Evolutionary conservation across 2,888 invertebrate genomes (phyloP).

Genomic region (Nowickia ferox): DNA sequence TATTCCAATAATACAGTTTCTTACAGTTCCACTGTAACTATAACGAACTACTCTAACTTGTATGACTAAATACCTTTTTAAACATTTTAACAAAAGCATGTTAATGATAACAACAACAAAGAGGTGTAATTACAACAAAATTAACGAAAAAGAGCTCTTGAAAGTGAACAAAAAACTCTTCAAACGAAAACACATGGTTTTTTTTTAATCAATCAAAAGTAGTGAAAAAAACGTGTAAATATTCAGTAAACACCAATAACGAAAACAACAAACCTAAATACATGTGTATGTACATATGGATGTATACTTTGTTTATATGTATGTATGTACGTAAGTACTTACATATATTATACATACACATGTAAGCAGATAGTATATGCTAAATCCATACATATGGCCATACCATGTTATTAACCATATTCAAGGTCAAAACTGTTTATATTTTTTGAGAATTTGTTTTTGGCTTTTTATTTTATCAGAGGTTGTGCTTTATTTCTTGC

Average conservation of each 20-base stretch:
- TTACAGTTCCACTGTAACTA: not conserved
- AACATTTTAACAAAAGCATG: not conserved
- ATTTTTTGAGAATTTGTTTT: conserved; percentile 82
- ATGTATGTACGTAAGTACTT: not conserved
- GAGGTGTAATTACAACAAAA: not conserved
- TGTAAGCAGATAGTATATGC: not conserved
- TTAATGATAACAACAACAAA: conserved; percentile 18
- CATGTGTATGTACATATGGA: conserved; percentile 42
- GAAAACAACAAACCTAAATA: not conserved
- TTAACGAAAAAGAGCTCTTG: conserved; percentile 1
- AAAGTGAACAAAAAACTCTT: conserved; percentile 3
- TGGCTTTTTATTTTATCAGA: conserved; percentile 79
- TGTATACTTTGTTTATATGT: conserved; percentile 24
- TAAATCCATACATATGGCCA: conserved; percentile 31
- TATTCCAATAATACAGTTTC: not conserved
- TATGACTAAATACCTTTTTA: not conserved
- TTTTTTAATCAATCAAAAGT: conserved; percentile 5
- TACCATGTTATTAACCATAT: conserved; percentile 77
- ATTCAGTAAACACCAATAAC: not conserved
- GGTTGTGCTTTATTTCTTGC: conserved; percentile 67
- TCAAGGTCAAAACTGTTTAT: conserved; percentile 83
- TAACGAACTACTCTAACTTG: not conserved
- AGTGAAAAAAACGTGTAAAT: conserved; percentile 24
- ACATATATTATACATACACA: not conserved
- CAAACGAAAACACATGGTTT: conserved; percentile 4